Evolutionary conservation across 1,140 invertebrate species (phyloP).

Genomic region (Ceratina australensis): DNA sequence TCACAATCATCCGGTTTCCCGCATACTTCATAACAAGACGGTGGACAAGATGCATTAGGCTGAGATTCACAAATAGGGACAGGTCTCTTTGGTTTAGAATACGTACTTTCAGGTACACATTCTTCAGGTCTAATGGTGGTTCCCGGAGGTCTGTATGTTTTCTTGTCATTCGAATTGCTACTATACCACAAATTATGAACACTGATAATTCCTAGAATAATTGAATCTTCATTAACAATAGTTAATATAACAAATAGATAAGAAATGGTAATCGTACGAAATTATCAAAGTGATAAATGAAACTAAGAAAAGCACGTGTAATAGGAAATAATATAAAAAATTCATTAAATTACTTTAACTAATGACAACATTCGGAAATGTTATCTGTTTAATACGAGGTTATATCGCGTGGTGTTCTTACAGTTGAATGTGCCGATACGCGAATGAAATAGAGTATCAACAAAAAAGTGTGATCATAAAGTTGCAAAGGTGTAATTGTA

Average conservation of each 20-base stretch:
- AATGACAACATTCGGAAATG: background rate
- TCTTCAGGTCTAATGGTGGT: slow-evolving; percentile 71
- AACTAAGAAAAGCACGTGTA: background rate
- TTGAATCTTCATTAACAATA: background rate
- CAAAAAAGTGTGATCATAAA: background rate
- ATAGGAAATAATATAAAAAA: background rate
- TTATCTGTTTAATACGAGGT: slow-evolving; percentile 19
- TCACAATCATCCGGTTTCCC: slow-evolving; percentile 29
- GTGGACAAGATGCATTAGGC: slow-evolving; percentile 60
- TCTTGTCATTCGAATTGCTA: slow-evolving; percentile 60
- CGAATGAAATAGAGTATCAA: slow-evolving; percentile 15
- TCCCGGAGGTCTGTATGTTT: slow-evolving; percentile 57
- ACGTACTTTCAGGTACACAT: slow-evolving; percentile 63
- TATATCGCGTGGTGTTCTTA: slow-evolving; percentile 34
- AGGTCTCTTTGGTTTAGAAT: slow-evolving; percentile 50
- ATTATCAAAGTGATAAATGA: background rate
- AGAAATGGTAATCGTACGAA: background rate
- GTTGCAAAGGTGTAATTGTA: background rate
- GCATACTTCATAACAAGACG: slow-evolving; percentile 56
- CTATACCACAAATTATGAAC: slow-evolving; percentile 62
- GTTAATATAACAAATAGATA: background rate
- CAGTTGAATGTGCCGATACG: background rate
- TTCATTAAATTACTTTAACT: background rate
- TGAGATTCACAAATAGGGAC: slow-evolving; percentile 58
- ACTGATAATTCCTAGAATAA: slow-evolving; percentile 61